Evolutionary conservation across 2,888 invertebrate species (phyloP).

Genomic region (Anthophora plumipes): DNA sequence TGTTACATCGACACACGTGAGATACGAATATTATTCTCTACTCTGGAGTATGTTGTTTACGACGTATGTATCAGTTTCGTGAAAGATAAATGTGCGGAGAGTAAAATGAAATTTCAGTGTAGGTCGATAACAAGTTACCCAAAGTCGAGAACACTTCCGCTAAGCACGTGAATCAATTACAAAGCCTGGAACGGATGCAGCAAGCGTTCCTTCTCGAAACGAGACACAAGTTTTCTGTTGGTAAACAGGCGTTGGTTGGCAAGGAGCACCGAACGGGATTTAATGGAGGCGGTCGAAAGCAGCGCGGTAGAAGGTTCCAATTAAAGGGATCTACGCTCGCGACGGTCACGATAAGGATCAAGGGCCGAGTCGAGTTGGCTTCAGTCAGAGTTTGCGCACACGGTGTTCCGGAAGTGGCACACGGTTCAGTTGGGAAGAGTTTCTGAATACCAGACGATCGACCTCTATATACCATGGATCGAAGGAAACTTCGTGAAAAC

Average conservation of each 20-base stretch:
- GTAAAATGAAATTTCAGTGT: neutral
- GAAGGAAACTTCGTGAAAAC: slow-evolving; percentile 14
- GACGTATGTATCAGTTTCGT: neutral
- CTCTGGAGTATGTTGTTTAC: neutral
- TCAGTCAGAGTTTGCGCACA: slow-evolving; percentile 51
- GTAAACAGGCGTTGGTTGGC: slow-evolving; percentile 31
- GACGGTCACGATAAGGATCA: slow-evolving; percentile 65
- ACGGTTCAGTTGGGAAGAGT: slow-evolving; percentile 54
- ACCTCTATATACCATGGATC: slow-evolving; percentile 1
- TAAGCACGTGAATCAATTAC: slow-evolving; percentile 20
- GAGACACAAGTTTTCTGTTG: slow-evolving; percentile 36
- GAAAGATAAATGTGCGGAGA: neutral
- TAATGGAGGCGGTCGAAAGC: slow-evolving; percentile 51
- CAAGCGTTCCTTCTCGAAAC: slow-evolving; percentile 23
- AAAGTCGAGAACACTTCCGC: neutral
- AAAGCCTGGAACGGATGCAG: neutral
- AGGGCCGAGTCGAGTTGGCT: slow-evolving; percentile 44
- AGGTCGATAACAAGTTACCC: neutral
- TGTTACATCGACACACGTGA: slow-evolving; percentile 1
- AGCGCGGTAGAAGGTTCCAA: slow-evolving; percentile 53
- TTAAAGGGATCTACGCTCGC: slow-evolving; percentile 62
- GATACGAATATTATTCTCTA: slow-evolving; percentile 29
- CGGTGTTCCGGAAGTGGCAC: slow-evolving; percentile 51
- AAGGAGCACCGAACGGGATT: slow-evolving; percentile 47
- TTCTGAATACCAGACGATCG: slow-evolving; percentile 52